These are phyloP conservation scores for Camponotus fellah DNA, from an alignment of 2,888 invertebrate genomes.

Conservation along the genomic window DNA sequence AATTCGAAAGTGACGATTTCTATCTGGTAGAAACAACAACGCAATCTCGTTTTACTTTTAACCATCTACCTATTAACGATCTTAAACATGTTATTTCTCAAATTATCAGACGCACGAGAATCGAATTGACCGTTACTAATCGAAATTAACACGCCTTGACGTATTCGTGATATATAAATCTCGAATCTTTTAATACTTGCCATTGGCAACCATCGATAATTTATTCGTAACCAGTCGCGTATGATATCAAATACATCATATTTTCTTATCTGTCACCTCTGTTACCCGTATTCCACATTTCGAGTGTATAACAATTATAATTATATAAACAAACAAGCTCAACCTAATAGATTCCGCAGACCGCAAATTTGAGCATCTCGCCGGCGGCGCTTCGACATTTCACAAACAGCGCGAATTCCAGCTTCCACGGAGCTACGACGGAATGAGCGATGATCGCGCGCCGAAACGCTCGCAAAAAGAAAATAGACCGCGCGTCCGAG, in stretches of 20 bases:
- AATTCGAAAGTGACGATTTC: conserved; percentile 70
- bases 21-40: conserved; percentile 48
- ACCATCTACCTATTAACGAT: conserved; percentile 8
- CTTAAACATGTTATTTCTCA: conserved; percentile 26
- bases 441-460: conserved; percentile 58
- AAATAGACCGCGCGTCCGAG: conserved; percentile 62
- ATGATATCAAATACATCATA: background rate
- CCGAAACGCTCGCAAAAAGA: conserved; percentile 55
- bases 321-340: conserved; percentile 10
- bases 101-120: background rate
- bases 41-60: conserved; percentile 34
- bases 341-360: background rate
- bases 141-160: background rate
- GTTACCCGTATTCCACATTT: background rate
- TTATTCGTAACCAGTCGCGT: background rate
- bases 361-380: background rate
- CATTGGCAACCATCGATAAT: background rate
- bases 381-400: conserved; percentile 33
- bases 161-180: background rate
- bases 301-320: conserved; percentile 10
- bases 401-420: conserved; percentile 24
- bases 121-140: conserved; percentile 9
- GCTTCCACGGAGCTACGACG: conserved; percentile 34
- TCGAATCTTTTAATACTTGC: background rate
- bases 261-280: background rate